phyloP scores from a whole-genome alignment of 1,140 invertebrate genomes.

The Psilanteris sp. region DNA sequence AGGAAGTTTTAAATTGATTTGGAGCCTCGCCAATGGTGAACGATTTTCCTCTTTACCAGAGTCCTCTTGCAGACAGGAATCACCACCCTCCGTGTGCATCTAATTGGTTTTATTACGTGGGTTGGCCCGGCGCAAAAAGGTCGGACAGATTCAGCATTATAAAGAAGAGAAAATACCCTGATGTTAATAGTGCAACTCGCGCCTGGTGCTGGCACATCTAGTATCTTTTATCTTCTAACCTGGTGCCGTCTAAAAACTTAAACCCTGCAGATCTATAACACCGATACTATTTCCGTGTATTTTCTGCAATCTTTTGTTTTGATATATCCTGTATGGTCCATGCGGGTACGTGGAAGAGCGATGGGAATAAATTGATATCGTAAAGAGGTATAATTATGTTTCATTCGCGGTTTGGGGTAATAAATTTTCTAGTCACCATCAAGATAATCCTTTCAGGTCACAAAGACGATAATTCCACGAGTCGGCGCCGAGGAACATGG shows the following conservation, averaged over 20 bases:
- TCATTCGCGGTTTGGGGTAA: conserved; percentile 70
- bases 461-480: conserved; percentile 71
- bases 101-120: conserved; percentile 75
- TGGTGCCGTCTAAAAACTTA: conserved; percentile 1
- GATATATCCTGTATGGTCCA: conserved; percentile 27
- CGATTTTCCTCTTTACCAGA: conserved; percentile 67
- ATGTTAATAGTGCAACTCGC: conserved; percentile 12
- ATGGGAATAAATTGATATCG: conserved; percentile 50
- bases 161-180: conserved; percentile 18
- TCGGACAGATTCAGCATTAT: conserved; percentile 20
- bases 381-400: conserved; percentile 75
- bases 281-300: conserved; percentile 13
- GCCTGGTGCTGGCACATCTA: conserved; percentile 8
- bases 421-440: conserved; percentile 71
- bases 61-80: conserved; percentile 8
- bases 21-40: conserved; percentile 73
- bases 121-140: conserved; percentile 56
- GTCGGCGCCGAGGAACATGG: conserved; percentile 65
- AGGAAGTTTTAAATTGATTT: conserved; percentile 78
- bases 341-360: conserved; percentile 29
- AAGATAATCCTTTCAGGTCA: conserved; percentile 66
- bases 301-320: conserved; percentile 13
- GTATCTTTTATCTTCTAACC: not conserved
- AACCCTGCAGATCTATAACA: conserved; percentile 14
- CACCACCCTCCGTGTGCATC: conserved; percentile 35